A percentile compares a stretch with the other conserved stretches of the same genome.
Conservation (phyloP, 2,797 vertebrate species). For the Vipera ursinii region DNA sequence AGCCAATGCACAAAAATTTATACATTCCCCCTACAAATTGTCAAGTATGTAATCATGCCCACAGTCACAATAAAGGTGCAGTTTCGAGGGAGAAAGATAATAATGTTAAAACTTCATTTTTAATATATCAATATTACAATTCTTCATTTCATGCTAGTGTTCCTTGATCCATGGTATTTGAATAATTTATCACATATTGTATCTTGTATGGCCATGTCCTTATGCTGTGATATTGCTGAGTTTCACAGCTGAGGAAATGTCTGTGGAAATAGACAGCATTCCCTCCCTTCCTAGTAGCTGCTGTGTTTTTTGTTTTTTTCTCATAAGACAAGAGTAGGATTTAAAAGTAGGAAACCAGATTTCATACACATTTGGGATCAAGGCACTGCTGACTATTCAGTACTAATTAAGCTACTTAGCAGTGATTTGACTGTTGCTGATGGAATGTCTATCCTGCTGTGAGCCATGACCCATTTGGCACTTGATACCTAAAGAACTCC, state of each 20-base stretch:
- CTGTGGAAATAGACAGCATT: constrained; percentile 22
- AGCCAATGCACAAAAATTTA: not conserved
- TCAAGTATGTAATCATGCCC: constrained; percentile 21
- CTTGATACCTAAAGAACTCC: not conserved
- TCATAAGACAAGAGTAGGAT: constrained; percentile 2
- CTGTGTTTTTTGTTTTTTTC: not conserved
- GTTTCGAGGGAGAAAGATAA: constrained; percentile 5
- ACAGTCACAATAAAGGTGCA: constrained; percentile 13
- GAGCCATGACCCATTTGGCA: not conserved
- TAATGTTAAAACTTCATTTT: not conserved
- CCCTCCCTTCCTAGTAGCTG: not conserved
- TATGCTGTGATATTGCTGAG: constrained; percentile 33
- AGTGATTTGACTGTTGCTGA: not conserved
- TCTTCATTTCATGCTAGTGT: constrained; percentile 19
- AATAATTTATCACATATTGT: constrained; percentile 50
- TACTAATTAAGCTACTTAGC: not conserved
- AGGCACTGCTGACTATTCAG: not conserved
- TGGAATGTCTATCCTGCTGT: not conserved
- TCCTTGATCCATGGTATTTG: constrained; percentile 22
- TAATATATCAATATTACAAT: constrained; percentile 19
- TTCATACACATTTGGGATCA: not conserved
- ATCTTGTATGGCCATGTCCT: constrained; percentile 26
- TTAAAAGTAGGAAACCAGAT: not conserved
- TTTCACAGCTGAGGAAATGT: constrained; percentile 32
- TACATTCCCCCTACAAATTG: constrained; percentile 20